Percentiles rank a stretch among this genome's conserved stretches.
Evolutionary conservation across 1,140 invertebrate species (phyloP).

Genomic region (Dendrolimus kikuchii): DNA sequence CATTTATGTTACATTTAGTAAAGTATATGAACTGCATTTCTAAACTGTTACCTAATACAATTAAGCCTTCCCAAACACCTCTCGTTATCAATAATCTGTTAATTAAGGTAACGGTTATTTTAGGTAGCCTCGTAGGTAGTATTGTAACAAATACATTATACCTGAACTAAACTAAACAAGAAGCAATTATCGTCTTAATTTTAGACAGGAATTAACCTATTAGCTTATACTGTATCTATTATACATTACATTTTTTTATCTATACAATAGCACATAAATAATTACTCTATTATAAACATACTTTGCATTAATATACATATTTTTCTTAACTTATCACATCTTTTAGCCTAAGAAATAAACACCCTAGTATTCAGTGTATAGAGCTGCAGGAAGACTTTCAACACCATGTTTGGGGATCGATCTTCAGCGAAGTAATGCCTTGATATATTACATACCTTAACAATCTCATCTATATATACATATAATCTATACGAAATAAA

Average conservation of each 20-base stretch:
- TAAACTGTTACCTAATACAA: too few relatives aligned
- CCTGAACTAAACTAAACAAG: conserved; percentile 1
- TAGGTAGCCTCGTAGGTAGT: too few relatives aligned
- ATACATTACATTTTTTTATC: conserved; percentile 27
- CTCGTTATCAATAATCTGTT: too few relatives aligned
- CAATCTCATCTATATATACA: too few relatives aligned
- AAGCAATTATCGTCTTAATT: conserved; percentile 15
- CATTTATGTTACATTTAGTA: too few relatives aligned
- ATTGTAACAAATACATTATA: too few relatives aligned
- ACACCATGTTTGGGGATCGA: conserved; percentile 31
- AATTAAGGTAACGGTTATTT: too few relatives aligned
- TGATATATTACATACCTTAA: too few relatives aligned
- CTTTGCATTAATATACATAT: conserved; percentile 43
- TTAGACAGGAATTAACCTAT: conserved; percentile 13
- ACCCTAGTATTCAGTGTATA: conserved; percentile 68
- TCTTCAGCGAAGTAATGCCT: conserved; percentile 5
- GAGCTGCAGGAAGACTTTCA: conserved; percentile 70
- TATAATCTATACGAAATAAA: too few relatives aligned
- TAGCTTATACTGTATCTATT: conserved; percentile 23
- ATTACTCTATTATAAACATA: conserved; percentile 50
- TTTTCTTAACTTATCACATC: conserved; percentile 51
- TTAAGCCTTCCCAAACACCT: too few relatives aligned
- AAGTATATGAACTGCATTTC: too few relatives aligned
- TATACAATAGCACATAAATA: conserved; percentile 40
- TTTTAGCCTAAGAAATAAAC: conserved; percentile 54